Evolutionary conservation across 1,140 invertebrate genomes (phyloP).

Genomic region (Neuroterus valhalla): DNA sequence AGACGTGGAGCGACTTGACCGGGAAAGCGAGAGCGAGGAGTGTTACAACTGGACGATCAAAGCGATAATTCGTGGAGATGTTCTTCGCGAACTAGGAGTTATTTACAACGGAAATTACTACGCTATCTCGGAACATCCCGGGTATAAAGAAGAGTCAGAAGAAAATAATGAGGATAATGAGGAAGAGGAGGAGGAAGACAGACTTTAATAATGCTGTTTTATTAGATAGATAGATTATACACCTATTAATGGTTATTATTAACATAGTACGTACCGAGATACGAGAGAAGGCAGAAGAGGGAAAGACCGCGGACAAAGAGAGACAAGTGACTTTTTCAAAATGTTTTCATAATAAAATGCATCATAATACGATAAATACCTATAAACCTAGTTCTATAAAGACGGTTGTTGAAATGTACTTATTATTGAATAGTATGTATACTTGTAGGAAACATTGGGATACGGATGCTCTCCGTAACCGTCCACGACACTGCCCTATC

Average conservation of each 20-base stretch:
- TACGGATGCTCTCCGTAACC: conserved; percentile 71
- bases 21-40: conserved; percentile 92
- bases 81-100: conserved; percentile 90
- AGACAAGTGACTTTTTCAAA: conserved; percentile 39
- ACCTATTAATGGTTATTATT: conserved; percentile 68
- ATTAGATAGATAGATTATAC: conserved; percentile 69
- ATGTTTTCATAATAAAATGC: conserved; percentile 50
- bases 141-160: conserved; percentile 91
- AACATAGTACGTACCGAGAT: conserved; percentile 51
- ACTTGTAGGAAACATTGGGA: conserved; percentile 71
- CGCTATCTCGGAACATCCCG: conserved; percentile 94
- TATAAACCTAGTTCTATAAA: conserved; percentile 68
- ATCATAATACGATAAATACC: conserved; percentile 57
- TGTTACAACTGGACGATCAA: conserved; percentile 97
- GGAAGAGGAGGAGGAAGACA: conserved; percentile 86
- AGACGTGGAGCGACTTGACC: conserved; percentile 92
- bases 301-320: conserved; percentile 38
- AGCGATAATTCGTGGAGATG: conserved; percentile 92
- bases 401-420: conserved; percentile 72
- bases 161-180: conserved; percentile 87
- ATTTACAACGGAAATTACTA: conserved; percentile 97
- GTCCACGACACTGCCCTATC: conserved; percentile 72
- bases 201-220: conserved; percentile 80
- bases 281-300: conserved; percentile 44
- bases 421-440: conserved; percentile 70